These are phyloP conservation scores for Acrobasis consociella DNA, from an alignment of 2,888 invertebrate species.

Conservation along the genomic window DNA sequence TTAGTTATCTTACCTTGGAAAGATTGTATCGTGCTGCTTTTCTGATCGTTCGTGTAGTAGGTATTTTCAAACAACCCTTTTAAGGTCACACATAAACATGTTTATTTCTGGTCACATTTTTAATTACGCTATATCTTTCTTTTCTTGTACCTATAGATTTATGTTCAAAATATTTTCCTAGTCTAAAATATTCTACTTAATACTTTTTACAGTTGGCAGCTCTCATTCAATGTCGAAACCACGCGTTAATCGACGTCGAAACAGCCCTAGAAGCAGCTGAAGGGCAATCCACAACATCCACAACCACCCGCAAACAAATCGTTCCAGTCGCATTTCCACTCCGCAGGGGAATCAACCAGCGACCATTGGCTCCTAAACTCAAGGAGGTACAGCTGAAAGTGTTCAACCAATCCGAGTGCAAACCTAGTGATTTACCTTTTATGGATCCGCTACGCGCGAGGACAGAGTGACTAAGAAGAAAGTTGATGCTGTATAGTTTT, in stretches of 20 bases:
- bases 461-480: conserved; percentile 71
- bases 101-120: too few relatives aligned
- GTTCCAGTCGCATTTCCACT: conserved; percentile 55
- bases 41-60: too few relatives aligned
- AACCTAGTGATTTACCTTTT: conserved; percentile 60
- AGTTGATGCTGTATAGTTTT: conserved; percentile 61
- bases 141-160: too few relatives aligned
- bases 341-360: conserved; percentile 31
- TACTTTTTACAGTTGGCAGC: conserved; percentile 62
- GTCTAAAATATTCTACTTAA: too few relatives aligned
- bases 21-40: too few relatives aligned
- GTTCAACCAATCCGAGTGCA: conserved; percentile 67
- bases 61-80: too few relatives aligned
- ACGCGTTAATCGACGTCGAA: conserved; percentile 75
- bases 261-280: conserved; percentile 80
- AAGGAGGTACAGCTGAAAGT: conserved; percentile 72
- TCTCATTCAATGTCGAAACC: conserved; percentile 70
- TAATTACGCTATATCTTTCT: too few relatives aligned
- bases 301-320: conserved; percentile 48
- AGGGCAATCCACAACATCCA: conserved; percentile 42
- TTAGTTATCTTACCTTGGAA: too few relatives aligned
- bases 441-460: conserved; percentile 65
- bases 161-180: too few relatives aligned
- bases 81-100: too few relatives aligned
- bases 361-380: conserved; percentile 34